Evolutionary conservation across 1,140 invertebrate genomes (phyloP), one percentile per base, ranked within the genome.

Genomic region (Dendrolimus kikuchii): DNA sequence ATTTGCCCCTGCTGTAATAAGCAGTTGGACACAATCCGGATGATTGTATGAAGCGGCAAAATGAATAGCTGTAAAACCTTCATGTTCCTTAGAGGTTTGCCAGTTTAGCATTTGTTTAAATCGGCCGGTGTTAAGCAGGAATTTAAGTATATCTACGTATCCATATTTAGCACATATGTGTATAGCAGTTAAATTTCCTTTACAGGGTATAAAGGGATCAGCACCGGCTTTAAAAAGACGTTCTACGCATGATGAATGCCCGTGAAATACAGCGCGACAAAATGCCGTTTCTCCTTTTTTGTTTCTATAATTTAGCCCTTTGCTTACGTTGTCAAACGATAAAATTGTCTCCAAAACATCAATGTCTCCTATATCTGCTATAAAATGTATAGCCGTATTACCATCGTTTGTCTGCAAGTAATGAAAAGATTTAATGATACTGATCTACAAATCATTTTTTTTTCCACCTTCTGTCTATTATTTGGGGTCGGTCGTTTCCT

Each of bases 21-120:
- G 75, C 44, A 91, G 75, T 61, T 92, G 87, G 5, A 93, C 81
- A 42, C 93, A 90, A 4, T 90, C 88, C 5, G 88, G 64, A 65
- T 92, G 90, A 37, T 93, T 92, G 64, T 91, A 89, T 40, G 86
- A 78, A 4, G 92, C 91, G 10, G 93, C 93, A 36, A 92, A 88
- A 83, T 95, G 94, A 40, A 95, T 80, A 0, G 93, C 90, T 4
- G 92, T 89, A 57, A 86, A 78, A n/a, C 88, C 89, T 63, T 68
- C 40, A 42, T 7, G 55, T 54, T 65, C 64, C 6, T 76, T 74
- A 4, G 62, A 54, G 8, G 62, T 60, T 41, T 73, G 77, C 23
- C 23, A 23, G 3, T 23, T 23, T 2, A 23, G 23, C 23, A 23
- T 23, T 23, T 23, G 1, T 23, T 23, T 23, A 23, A 23, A 23